Conservation (phyloP, 2,797 vertebrate species). For the Benthosema pterotum region DNA sequence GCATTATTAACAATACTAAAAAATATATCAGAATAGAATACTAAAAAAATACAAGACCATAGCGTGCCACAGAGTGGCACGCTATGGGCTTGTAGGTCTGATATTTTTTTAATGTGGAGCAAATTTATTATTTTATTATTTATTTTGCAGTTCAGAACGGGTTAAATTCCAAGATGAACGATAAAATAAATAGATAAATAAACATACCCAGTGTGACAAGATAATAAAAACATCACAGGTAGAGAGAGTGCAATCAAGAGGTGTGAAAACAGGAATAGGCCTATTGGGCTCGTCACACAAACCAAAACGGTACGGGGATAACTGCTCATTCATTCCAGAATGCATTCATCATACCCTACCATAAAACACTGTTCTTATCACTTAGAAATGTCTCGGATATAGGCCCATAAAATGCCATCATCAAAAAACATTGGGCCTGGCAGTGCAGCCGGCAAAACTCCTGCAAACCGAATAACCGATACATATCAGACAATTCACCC, state of each 20-base stretch:
- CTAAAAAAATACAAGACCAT: too few relatives aligned
- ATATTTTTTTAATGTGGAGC: too few relatives aligned
- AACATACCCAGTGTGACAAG: background rate
- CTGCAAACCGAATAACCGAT: slow-evolving; percentile 44
- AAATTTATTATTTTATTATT: too few relatives aligned
- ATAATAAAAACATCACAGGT: slow-evolving; percentile 47
- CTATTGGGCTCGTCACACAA: slow-evolving; percentile 45
- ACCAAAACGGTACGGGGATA: slow-evolving; percentile 49
- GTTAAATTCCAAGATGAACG: too few relatives aligned
- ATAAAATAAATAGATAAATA: too few relatives aligned
- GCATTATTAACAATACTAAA: too few relatives aligned
- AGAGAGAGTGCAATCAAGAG: slow-evolving; percentile 36
- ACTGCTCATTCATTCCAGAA: slow-evolving; percentile 49
- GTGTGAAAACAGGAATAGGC: slow-evolving; percentile 50
- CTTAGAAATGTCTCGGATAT: slow-evolving; percentile 34
- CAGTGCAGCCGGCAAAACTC: slow-evolving; percentile 35
- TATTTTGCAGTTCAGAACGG: too few relatives aligned
- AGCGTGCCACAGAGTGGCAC: too few relatives aligned
- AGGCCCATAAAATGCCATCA: slow-evolving; percentile 52
- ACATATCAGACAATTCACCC: slow-evolving; percentile 46
- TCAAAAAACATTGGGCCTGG: slow-evolving; percentile 48
- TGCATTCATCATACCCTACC: slow-evolving; percentile 47
- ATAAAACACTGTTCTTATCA: slow-evolving; percentile 44
- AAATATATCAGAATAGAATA: too few relatives aligned
- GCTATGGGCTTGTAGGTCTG: too few relatives aligned